A percentile compares a stretch with the other conserved stretches of the same genome.
Evolutionary conservation across 2,113 vertebrate species (phyloP).

Genomic region (Oryzias melastigma): DNA sequence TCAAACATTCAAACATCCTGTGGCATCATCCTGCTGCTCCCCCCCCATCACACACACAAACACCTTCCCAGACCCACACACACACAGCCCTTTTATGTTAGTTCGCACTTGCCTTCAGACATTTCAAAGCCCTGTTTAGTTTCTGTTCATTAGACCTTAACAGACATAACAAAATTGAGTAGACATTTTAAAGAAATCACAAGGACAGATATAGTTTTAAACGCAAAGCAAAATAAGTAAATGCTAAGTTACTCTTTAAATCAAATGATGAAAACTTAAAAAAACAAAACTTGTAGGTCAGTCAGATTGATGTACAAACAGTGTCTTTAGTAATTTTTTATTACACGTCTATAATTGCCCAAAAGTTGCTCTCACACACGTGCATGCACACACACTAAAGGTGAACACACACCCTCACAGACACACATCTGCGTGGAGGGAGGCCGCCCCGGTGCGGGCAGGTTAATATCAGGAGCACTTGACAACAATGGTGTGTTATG

Average conservation of each 20-base stretch:
- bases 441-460: constrained; percentile 71
- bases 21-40: constrained; percentile 55
- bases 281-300: not conserved
- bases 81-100: constrained; percentile 40
- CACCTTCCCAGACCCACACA: constrained; percentile 24
- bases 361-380: constrained; percentile 30
- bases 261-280: not conserved
- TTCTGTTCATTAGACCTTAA: too few species aligned
- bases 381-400: constrained; percentile 13
- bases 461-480: constrained; percentile 82
- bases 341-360: constrained; percentile 14
- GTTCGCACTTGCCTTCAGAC: constrained; percentile 56
- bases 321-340: constrained; percentile 37
- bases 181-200: not conserved
- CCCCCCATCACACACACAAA: constrained; percentile 18
- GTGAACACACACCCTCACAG: constrained; percentile 26
- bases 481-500: constrained; percentile 81
- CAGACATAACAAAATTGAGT: not conserved
- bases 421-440: constrained; percentile 39
- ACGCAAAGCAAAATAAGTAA: not conserved
- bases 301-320: constrained; percentile 23
- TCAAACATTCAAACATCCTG: constrained; percentile 83
- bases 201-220: not conserved
- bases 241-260: not conserved
- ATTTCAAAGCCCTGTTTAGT: constrained; percentile 24